These are phyloP conservation scores for Papilio gigon DNA, from an alignment of 2,888 invertebrate species.

Conservation along the genomic window DNA sequence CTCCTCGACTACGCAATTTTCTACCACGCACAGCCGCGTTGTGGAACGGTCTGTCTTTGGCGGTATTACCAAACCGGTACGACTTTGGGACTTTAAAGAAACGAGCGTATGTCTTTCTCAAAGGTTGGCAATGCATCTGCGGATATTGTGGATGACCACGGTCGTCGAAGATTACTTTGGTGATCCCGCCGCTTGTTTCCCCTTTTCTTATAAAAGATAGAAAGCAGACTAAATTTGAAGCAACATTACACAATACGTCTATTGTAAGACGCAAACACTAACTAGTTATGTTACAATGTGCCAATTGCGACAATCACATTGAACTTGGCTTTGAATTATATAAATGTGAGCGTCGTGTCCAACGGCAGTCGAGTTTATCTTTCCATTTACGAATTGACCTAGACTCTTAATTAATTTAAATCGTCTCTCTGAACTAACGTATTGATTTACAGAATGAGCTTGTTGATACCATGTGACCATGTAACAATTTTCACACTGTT, in stretches of 20 bases:
- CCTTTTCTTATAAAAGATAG: too few species aligned
- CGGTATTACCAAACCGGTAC: too few species aligned
- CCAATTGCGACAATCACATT: slow-evolving; percentile 60
- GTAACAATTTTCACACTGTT: neutral
- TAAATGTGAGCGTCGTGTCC: slow-evolving; percentile 32
- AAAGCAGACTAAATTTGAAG: neutral
- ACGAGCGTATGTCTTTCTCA: too few species aligned
- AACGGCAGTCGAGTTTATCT: slow-evolving; percentile 28
- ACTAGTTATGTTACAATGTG: slow-evolving; percentile 50
- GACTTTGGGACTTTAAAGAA: too few species aligned
- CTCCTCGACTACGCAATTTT: too few species aligned
- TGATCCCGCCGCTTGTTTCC: too few species aligned
- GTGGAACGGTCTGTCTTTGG: too few species aligned
- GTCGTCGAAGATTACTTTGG: too few species aligned
- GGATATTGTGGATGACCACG: too few species aligned
- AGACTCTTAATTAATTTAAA: slow-evolving; percentile 32
- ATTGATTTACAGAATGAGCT: slow-evolving; percentile 27
- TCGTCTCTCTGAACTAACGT: slow-evolving; percentile 27
- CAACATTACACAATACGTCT: slow-evolving; percentile 2
- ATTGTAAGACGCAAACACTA: slow-evolving; percentile 1
- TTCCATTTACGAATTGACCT: slow-evolving; percentile 30
- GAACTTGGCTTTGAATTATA: slow-evolving; percentile 59
- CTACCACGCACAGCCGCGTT: too few species aligned
- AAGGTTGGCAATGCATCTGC: too few species aligned
- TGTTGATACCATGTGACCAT: slow-evolving; percentile 9